Evolutionary conservation across 2,888 invertebrate genomes (phyloP).

Genomic region (Ctena decussata): DNA sequence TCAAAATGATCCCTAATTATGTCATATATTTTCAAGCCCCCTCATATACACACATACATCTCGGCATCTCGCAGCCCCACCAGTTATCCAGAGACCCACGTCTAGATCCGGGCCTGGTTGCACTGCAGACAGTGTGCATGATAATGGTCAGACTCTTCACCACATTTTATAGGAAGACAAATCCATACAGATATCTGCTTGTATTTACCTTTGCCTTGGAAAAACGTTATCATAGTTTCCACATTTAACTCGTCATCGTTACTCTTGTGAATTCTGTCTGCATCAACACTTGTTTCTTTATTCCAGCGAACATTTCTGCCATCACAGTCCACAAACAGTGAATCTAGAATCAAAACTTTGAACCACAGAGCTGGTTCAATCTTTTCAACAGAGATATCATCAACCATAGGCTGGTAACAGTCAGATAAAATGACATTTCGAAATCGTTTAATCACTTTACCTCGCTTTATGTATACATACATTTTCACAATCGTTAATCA

Average conservation of each 20-base stretch:
- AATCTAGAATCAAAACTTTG: constrained; percentile 79
- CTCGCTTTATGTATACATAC: constrained; percentile 71
- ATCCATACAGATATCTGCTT: no score
- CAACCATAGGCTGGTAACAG: constrained; percentile 68
- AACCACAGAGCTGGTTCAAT: constrained; percentile 84
- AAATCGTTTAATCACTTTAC: constrained; percentile 49
- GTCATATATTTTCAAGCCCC: no score
- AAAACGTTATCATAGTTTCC: constrained; percentile 32
- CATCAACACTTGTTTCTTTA: constrained; percentile 16
- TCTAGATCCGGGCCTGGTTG: no score
- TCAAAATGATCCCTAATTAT: no score
- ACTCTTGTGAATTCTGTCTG: constrained; percentile 1
- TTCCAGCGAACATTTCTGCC: constrained; percentile 72
- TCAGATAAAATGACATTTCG: constrained; percentile 67
- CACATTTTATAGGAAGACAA: no score
- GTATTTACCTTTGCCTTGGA: constrained; percentile 11
- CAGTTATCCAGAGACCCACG: no score
- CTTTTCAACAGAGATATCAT: constrained; percentile 50
- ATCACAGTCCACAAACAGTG: constrained; percentile 81
- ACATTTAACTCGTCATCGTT: not conserved
- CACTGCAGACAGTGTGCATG: no score
- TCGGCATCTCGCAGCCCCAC: no score
- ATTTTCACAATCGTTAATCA: no score
- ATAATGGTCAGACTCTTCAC: no score
- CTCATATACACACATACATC: no score